Evolutionary conservation across 2,888 invertebrate species (phyloP).

Genomic region (Clostera curtula): DNA sequence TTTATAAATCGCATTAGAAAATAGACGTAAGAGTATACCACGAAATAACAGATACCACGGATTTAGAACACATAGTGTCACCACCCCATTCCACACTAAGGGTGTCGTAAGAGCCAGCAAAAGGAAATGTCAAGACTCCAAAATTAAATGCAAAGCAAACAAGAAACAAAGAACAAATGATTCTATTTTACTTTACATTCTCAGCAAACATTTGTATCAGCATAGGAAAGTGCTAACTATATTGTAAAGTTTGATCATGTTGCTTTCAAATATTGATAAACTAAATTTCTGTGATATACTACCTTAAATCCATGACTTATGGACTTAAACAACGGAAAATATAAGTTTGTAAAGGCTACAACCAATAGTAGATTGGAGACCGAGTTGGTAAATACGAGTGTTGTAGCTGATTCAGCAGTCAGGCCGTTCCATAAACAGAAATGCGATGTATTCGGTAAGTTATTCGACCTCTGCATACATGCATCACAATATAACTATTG

Average conservation of each 20-base stretch:
- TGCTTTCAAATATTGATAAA: conserved; percentile 17
- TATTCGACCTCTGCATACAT: conserved; percentile 15
- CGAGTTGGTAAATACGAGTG: conserved; percentile 24
- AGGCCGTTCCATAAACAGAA: conserved; percentile 23
- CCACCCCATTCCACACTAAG: too few relatives aligned
- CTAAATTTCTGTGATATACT: too few relatives aligned
- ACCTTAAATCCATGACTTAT: too few relatives aligned
- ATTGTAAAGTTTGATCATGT: conserved; percentile 26
- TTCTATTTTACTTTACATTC: too few relatives aligned
- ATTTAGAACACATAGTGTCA: too few relatives aligned
- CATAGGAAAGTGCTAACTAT: conserved; percentile 38
- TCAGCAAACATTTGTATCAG: too few relatives aligned
- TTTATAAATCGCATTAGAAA: too few relatives aligned
- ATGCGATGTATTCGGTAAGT: conserved; percentile 24
- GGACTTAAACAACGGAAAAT: conserved; percentile 2
- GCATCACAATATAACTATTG: conserved; percentile 26
- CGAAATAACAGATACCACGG: too few relatives aligned
- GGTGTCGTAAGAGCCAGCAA: too few relatives aligned
- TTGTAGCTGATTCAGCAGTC: conserved; percentile 28
- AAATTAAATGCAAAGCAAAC: conserved; percentile 24
- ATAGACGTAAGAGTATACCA: too few relatives aligned
- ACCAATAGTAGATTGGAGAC: conserved; percentile 14
- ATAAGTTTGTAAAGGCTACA: conserved; percentile 10
- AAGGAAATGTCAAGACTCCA: too few relatives aligned
- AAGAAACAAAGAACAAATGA: too few relatives aligned